Evolutionary conservation across 2,113 vertebrate genomes (phyloP).

Genomic region (Amblyornis subalaris): DNA sequence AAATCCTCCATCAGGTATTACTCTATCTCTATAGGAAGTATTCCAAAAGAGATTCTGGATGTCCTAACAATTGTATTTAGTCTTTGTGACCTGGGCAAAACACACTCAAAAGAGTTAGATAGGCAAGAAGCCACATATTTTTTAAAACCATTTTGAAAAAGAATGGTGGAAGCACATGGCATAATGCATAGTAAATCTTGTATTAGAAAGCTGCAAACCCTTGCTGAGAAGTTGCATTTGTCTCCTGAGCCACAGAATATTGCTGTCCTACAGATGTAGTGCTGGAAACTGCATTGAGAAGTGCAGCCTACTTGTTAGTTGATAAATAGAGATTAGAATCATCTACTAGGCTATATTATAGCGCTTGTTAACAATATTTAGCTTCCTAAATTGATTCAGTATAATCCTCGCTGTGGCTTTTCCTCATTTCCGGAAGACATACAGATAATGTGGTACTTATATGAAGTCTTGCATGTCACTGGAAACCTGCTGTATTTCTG

Average conservation of each 20-base stretch:
- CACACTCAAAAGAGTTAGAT: neutral
- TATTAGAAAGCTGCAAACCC: neutral
- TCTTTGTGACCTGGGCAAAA: neutral
- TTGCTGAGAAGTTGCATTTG: neutral
- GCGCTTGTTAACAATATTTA: conserved; percentile 68
- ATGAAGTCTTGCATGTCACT: conserved; percentile 51
- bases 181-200: neutral
- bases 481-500: conserved; percentile 44
- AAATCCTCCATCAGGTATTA: neutral
- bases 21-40: neutral
- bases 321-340: conserved; percentile 62
- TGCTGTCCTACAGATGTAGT: conserved; percentile 27
- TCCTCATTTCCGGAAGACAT: conserved; percentile 67
- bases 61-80: neutral
- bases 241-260: conserved; percentile 27
- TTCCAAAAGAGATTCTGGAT: neutral
- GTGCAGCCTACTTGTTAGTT: conserved; percentile 44
- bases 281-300: conserved; percentile 17
- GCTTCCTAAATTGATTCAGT: conserved; percentile 69
- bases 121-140: neutral
- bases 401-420: conserved; percentile 63
- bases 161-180: neutral
- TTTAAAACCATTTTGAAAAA: neutral
- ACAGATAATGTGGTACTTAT: conserved; percentile 62
- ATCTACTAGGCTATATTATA: conserved; percentile 64